Evolutionary conservation across 1,140 invertebrate genomes (phyloP).

Genomic region (Ostrea edulis): DNA sequence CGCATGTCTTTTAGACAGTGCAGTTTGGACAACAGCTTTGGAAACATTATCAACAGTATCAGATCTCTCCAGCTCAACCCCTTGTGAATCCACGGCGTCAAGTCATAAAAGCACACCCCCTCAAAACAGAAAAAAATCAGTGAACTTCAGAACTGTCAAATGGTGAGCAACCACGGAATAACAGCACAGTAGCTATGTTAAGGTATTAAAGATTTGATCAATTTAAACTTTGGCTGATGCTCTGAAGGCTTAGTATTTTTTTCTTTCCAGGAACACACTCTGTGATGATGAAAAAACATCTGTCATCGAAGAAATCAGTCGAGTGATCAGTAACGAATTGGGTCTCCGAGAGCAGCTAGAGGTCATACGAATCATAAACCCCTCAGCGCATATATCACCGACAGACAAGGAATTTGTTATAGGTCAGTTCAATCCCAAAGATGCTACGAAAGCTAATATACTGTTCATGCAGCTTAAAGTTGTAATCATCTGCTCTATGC

Average conservation of each 20-base stretch:
- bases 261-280: constrained; percentile 62
- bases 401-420: constrained; percentile 73
- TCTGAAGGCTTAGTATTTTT: neutral
- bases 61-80: neutral
- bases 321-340: constrained; percentile 71
- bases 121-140: neutral
- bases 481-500: too few species aligned
- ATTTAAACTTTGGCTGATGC: too few species aligned
- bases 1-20: neutral
- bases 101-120: neutral
- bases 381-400: constrained; percentile 65
- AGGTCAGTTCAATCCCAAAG: constrained; percentile 57
- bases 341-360: constrained; percentile 73
- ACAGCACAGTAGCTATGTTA: neutral
- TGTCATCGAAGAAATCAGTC: constrained; percentile 65
- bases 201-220: too few species aligned
- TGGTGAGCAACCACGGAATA: neutral
- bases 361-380: constrained; percentile 73
- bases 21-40: neutral
- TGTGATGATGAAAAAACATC: constrained; percentile 54
- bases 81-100: neutral
- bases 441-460: too few species aligned
- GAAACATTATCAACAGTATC: neutral
- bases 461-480: too few species aligned
- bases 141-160: neutral